Evolutionary conservation across 2,797 vertebrate species (phyloP), one percentile per base, ranked within the genome.

Genomic region (Cyprinella venusta): DNA sequence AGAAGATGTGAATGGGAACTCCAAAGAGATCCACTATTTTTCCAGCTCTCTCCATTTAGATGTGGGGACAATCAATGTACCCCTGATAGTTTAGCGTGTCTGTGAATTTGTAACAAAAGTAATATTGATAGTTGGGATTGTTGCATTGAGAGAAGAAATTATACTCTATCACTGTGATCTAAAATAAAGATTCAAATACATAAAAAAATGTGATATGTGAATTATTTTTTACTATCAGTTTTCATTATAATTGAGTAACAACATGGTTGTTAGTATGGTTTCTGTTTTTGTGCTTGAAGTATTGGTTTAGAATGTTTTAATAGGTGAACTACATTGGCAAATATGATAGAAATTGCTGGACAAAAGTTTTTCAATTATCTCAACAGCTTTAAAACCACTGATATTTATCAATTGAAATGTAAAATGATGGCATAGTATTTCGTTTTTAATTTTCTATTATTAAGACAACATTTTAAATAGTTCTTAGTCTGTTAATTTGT

Each of bases 1-100:
- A 56, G 61, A 81, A 36, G 38, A 85, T 76, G 71, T 86, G 84
- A 88, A 80, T 79, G 50, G 24, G 16, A 21, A 68, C 65, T 69
- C 38, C 63, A 78, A 78, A 79, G 36, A 82, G 26, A 21, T 21
- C 12, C 54, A 26, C 30, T 82, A 26, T 76, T 76, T 85, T 76
- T 84, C 56, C 54, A 52, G 33, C 33, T 67, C 8, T 63, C 56
- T 83, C n/a, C 54, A 65, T 83, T 52, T 42, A 38, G 5, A 79
- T 59, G 59, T 80, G 21, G 26, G 42, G 9, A 42, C 42, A 61
- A 75, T 48, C 36, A 76, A 76, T 65, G 26, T 15, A 76, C 38
- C 33, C 33, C 38, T 38, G 36, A 10, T 80, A 30, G 81, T 83
- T 83, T 74, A 69, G 36, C 74, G 33, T 48, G 61, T 76, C 26